Evolutionary conservation across 2,113 vertebrate species (phyloP), one percentile per base, ranked within the genome.

Genomic region (Odontesthes bonariensis): DNA sequence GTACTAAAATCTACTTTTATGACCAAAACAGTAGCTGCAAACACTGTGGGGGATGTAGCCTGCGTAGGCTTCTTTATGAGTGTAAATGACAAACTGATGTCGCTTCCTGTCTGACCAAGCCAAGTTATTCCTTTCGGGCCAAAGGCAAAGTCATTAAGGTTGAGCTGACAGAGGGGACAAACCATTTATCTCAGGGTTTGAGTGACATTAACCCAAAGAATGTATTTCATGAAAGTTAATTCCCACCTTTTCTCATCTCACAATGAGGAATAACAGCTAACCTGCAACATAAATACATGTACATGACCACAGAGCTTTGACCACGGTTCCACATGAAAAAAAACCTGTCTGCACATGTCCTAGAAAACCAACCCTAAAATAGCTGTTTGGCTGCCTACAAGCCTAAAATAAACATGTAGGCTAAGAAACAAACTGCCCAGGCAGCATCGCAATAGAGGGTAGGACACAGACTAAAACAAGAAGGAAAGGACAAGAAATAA

Each of bases 311-410:
- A 82, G 13, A 57, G 46, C 22, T 46, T 62, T 57, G 1, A 42
- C n/a, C 51, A 42, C 44, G 67, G 68, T 55, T 51, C 69, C 63
- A 73, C 35, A 6, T 8, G 60, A 84, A 44, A 51, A 62, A 70
- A 73, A 47, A 38, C 59, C 31, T 32, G 70, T n/a, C 72, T 76
- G 42, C 63, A 81, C 60, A 84, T 57, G 84, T 71, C 67, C 79
- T 54, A 78, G 59, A 85, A 71, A 82, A 82, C 63, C 19, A 10
- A 33, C 19, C 71, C 46, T 49, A 67, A 88, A 81, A 86, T 81
- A 89, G 79, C 51, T 44, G 46, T 56, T 56, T 54, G 22, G 77
- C 56, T 54, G 56, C 54, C 55, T 59, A 51, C 69, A 72, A 53
- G 12, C 59, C 59, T 62, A 59, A 70, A 51, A 51, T 77, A 69